Evolutionary conservation across 1,140 invertebrate genomes (phyloP).

Genomic region (Drosophila suzukii): DNA sequence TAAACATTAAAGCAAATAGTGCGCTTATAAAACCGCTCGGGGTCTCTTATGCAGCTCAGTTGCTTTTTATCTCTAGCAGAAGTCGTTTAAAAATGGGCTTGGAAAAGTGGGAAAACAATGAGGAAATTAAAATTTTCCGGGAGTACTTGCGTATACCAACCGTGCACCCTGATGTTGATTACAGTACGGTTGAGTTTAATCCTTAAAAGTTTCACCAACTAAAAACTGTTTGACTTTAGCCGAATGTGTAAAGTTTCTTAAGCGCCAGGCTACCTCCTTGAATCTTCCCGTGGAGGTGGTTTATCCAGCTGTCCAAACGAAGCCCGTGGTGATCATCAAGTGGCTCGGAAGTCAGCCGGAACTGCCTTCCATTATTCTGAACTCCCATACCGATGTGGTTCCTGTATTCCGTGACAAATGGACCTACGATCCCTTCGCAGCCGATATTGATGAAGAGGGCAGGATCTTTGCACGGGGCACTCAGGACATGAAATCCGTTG

Average conservation of each 20-base stretch:
- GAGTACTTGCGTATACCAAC: conserved; percentile 92
- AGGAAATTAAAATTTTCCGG: conserved; percentile 91
- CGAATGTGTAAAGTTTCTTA: conserved; percentile 87
- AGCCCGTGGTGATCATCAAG: conserved; percentile 91
- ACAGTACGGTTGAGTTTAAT: conserved; percentile 79
- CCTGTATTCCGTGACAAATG: conserved; percentile 89
- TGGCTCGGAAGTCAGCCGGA: conserved; percentile 89
- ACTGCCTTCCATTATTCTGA: conserved; percentile 90
- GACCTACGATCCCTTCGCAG: conserved; percentile 89
- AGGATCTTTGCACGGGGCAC: conserved; percentile 92
- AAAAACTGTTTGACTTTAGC: conserved; percentile 19
- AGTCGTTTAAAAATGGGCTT: conserved; percentile 30
- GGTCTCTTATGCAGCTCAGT: background rate
- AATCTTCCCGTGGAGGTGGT: conserved; percentile 86
- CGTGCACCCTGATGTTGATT: conserved; percentile 93
- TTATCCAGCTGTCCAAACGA: conserved; percentile 83
- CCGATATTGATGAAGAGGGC: conserved; percentile 90
- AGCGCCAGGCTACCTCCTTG: conserved; percentile 87
- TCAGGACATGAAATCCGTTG: conserved; percentile 87
- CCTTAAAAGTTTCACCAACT: conserved; percentile 76
- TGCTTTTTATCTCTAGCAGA: background rate
- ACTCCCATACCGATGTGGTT: conserved; percentile 95
- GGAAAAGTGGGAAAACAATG: conserved; percentile 85
- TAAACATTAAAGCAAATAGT: background rate
- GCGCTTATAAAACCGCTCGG: background rate